These are phyloP conservation scores for Ptychodera flava DNA, from an alignment of 35 echinoderm and acorn worm genomes.

Conservation along the genomic window DNA sequence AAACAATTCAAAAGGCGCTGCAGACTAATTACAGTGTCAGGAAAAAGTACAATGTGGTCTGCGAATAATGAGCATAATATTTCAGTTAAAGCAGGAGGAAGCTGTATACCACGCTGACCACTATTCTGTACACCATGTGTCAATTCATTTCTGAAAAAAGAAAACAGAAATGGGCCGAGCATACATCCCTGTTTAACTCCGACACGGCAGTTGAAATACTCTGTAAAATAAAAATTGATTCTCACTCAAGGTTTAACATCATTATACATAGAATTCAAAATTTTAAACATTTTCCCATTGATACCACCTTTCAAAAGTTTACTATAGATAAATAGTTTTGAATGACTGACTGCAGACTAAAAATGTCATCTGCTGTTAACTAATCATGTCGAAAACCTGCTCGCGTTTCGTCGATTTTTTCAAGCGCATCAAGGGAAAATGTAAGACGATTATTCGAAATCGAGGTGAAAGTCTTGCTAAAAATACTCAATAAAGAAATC, in stretches of 20 bases:
- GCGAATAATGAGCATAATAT: neutral
- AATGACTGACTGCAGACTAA: neutral
- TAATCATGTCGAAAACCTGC: neutral
- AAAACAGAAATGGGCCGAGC: neutral
- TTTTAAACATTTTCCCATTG: neutral
- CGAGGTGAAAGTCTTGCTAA: neutral
- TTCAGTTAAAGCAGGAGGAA: neutral
- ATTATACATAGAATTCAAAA: neutral
- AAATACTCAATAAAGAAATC: neutral
- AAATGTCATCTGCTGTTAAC: neutral
- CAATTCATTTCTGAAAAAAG: neutral
- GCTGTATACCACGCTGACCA: neutral
- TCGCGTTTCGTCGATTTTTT: neutral
- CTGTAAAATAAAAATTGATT: neutral
- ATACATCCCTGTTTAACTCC: neutral
- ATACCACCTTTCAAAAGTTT: neutral
- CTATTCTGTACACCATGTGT: neutral
- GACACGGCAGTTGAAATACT: neutral
- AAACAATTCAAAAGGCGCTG: neutral
- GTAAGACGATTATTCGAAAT: neutral
- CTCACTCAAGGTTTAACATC: neutral
- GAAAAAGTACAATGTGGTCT: neutral
- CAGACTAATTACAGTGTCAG: neutral
- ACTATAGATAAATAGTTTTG: neutral
- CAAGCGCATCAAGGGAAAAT: neutral